Conservation (phyloP, 2,797 vertebrate species). For the Dromococcyx pavoninus region DNA sequence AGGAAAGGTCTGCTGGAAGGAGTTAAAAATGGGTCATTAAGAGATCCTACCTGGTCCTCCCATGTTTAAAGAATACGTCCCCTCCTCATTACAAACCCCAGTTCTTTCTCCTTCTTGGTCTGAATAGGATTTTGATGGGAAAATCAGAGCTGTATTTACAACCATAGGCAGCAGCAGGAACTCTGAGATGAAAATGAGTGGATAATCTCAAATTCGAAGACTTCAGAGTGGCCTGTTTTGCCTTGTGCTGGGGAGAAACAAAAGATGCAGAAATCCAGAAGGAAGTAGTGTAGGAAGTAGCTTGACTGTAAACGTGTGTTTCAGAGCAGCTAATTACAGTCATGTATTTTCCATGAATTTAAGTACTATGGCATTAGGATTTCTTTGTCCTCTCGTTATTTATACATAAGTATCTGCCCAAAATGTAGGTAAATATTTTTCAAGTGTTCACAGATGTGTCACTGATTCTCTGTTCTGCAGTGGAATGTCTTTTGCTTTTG, state of each 20-base stretch:
- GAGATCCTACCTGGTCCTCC: neutral
- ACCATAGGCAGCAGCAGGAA: neutral
- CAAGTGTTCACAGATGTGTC: neutral
- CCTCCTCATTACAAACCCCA: neutral
- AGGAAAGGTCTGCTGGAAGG: neutral
- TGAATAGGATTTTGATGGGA: neutral
- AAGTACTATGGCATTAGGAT: neutral
- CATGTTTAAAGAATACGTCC: fast-evolving
- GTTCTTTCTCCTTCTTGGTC: neutral
- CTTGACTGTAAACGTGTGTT: neutral
- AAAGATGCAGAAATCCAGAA: neutral
- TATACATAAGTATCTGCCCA: neutral
- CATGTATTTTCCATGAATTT: neutral
- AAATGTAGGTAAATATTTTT: neutral
- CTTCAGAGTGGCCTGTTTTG: neutral
- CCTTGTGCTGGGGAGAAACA: neutral
- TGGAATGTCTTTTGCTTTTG: neutral
- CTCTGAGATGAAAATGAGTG: neutral
- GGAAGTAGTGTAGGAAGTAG: neutral
- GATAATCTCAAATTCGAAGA: neutral
- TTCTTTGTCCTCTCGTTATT: neutral
- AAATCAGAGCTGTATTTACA: neutral
- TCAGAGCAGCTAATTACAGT: neutral
- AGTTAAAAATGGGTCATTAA: neutral
- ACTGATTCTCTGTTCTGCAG: neutral